A percentile compares a stretch with the other conserved stretches of the same genome.
Conservation (phyloP, 2,113 vertebrate genomes). For the Pterocles burchelli region DNA sequence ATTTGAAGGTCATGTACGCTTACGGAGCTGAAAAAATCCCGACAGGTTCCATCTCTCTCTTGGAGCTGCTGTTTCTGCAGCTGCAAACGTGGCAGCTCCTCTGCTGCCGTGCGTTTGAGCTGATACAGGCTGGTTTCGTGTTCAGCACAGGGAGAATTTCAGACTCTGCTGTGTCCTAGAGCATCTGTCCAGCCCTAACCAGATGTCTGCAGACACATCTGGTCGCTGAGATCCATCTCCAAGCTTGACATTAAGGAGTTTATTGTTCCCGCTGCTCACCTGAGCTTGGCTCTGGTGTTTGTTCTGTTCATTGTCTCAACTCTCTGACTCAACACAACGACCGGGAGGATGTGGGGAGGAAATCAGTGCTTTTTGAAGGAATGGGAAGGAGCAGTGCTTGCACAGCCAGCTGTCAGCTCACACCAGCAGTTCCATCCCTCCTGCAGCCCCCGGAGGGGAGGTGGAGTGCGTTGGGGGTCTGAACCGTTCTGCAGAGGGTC, state of each 20-base stretch:
- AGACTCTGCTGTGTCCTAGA: background rate
- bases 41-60: background rate
- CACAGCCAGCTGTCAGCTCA: background rate
- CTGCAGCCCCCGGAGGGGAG: background rate
- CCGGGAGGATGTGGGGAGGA: background rate
- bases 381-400: background rate
- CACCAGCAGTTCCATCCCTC: background rate
- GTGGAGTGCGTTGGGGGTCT: rapidly evolving
- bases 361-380: background rate
- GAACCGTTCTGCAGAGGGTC: background rate
- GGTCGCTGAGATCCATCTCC: background rate
- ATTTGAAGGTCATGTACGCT: background rate
- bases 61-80: background rate
- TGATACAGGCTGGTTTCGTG: background rate
- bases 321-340: background rate
- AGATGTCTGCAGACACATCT: background rate
- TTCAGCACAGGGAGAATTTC: background rate
- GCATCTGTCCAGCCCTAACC: background rate
- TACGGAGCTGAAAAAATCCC: background rate
- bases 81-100: background rate
- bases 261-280: background rate
- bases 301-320: background rate
- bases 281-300: background rate
- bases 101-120: background rate
- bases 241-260: background rate